A percentile compares a stretch with the other conserved stretches of the same genome.
Evolutionary conservation across 2,113 vertebrate species (phyloP).

Genomic region (Paramormyrops kingsleyae): DNA sequence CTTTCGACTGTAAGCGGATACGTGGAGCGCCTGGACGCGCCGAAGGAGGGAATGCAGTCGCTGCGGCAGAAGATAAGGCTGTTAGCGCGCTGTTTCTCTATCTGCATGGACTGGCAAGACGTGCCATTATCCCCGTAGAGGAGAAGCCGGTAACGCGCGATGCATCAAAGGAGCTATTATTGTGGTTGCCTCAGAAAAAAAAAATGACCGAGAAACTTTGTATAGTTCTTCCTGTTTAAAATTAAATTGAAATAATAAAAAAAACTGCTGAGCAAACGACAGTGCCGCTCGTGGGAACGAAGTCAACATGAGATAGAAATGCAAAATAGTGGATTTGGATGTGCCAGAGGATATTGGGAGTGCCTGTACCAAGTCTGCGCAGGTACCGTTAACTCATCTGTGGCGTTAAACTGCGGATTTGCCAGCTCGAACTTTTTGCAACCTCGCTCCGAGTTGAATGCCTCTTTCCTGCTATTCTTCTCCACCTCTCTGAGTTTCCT

Average conservation of each 20-base stretch:
- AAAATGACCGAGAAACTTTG: constrained; percentile 34
- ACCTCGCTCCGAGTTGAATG: constrained; percentile 44
- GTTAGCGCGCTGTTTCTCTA: background rate
- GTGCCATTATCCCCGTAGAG: background rate
- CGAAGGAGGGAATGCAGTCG: constrained; percentile 27
- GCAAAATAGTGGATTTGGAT: constrained; percentile 27
- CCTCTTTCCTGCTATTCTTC: constrained; percentile 74
- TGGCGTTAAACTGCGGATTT: background rate
- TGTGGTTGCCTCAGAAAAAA: constrained; percentile 20
- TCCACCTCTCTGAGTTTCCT: constrained; percentile 60
- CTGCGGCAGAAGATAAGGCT: background rate
- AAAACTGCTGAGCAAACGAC: background rate
- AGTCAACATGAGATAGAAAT: constrained; percentile 22
- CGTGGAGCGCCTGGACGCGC: constrained; percentile 47
- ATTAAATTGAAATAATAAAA: constrained; percentile 22
- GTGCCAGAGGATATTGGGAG: constrained; percentile 20
- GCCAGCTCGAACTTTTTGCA: constrained; percentile 37
- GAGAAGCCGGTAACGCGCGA: background rate
- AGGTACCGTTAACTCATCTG: constrained; percentile 28
- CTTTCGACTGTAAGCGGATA: constrained; percentile 44
- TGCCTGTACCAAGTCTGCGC: constrained; percentile 14
- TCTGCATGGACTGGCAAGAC: background rate
- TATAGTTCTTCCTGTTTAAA: constrained; percentile 51
- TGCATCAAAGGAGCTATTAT: constrained; percentile 29
- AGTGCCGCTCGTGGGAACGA: background rate